phyloP scores from a whole-genome alignment of 2,888 invertebrate species.

The Microctonus brassicae region DNA sequence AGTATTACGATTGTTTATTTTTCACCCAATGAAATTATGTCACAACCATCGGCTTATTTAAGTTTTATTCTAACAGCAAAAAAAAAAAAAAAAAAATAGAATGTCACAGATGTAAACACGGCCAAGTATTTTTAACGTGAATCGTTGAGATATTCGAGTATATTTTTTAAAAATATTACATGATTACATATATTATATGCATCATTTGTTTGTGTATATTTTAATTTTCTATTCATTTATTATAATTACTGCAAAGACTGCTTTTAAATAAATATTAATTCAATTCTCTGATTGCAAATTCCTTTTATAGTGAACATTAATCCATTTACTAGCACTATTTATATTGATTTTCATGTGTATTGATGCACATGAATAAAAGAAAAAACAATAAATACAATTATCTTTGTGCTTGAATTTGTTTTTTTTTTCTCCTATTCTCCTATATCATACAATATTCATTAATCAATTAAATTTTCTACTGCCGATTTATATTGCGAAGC shows the following conservation, averaged over 20 bases:
- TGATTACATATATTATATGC: not conserved
- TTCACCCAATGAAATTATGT: not conserved
- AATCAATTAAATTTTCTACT: not conserved
- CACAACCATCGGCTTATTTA: not conserved
- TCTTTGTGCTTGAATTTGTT: not conserved
- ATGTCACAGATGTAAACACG: not conserved
- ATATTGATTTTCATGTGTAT: too few relatives aligned
- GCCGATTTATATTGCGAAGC: constrained; percentile 5
- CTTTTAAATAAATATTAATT: not conserved
- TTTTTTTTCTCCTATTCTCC: not conserved
- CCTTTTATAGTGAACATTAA: not conserved
- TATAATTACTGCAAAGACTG: not conserved
- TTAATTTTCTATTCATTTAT: not conserved
- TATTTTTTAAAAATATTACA: not conserved
- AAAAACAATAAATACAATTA: not conserved
- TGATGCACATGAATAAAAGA: not conserved
- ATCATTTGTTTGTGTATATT: not conserved
- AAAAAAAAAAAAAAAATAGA: not conserved
- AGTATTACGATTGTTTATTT: not conserved
- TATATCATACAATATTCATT: not conserved
- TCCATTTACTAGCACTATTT: too few relatives aligned
- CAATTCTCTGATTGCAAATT: not conserved
- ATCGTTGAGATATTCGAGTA: not conserved
- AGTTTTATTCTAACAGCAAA: not conserved
- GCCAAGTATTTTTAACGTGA: constrained; percentile 11